Evolutionary conservation across 2,113 vertebrate species (phyloP), one percentile per base, ranked within the genome.

Genomic region (Calidris pygmaea): DNA sequence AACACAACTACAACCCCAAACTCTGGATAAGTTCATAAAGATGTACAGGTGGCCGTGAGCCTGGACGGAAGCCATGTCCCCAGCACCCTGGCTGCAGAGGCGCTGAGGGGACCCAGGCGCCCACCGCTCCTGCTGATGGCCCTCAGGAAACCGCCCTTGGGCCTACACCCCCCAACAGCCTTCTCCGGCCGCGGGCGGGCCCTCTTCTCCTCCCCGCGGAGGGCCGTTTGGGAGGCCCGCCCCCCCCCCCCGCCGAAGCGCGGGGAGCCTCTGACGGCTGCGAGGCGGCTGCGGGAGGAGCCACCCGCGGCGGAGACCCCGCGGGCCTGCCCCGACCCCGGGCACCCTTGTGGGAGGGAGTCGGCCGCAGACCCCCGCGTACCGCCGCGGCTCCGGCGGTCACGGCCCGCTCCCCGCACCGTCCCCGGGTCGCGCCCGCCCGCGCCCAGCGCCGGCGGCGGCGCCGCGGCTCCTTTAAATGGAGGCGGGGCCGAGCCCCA

Each of bases 31-130:
- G 45, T 12, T 29, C 45, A 0, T 0, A 2, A 2, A 14, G 58
- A 18, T 0, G 41, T 1, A 2, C 19, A 16, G 58, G 39, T 24
- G 76, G 21, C 76, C 14, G 1, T 5, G 52, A 23, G 10, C 8
- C 52, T 26, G 0, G 12, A 5, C 4, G 43, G n/a, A 7, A 45
- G 58, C 24, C 0, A 0, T 0, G 55, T 22, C 37, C 58, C 35
- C 2, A 2, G 17, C 1, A 34, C 6, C 16, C 32, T 3, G 63
- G 5, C 3, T 6, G 0, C n/a, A 1, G n/a, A 9, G 37, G 34
- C 11, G 0, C 34, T 3, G 5, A 39, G 37, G 21, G 12, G 62
- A 12, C 24, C 9, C 63, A 5, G 56, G 50, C 4, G 4, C 1
- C 10, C 34, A 0, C 37, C 21, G 37, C 59, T 35, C 10, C 53